phyloP scores from a whole-genome alignment of 1,140 invertebrate genomes.

The Drosophila bipectinata region DNA sequence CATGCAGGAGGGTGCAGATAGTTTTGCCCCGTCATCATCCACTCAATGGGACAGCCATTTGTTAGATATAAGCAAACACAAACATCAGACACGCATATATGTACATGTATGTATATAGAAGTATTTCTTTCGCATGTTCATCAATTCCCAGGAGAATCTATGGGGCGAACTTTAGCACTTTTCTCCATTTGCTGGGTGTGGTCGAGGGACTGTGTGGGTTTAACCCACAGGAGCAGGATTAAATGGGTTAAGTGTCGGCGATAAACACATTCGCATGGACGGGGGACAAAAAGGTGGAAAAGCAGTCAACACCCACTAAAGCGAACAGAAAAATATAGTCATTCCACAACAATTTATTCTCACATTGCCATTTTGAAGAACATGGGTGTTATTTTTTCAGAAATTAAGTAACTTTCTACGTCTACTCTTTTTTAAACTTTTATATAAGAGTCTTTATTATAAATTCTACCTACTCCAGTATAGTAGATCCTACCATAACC shows the following conservation, averaged over 20 bases:
- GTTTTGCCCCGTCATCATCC: slow-evolving; percentile 66
- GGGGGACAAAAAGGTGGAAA: not conserved
- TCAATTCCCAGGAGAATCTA: slow-evolving; percentile 45
- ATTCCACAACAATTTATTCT: slow-evolving; percentile 15
- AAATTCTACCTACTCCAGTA: too few relatives aligned
- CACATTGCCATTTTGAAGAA: not conserved
- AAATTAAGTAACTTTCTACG: too few relatives aligned
- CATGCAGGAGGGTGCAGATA: slow-evolving; percentile 5
- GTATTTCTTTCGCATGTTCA: slow-evolving; percentile 35
- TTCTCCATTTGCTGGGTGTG: slow-evolving; percentile 35
- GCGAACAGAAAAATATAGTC: slow-evolving; percentile 10
- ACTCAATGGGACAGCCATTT: slow-evolving; percentile 62
- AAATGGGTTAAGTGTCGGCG: slow-evolving; percentile 51
- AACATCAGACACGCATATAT: slow-evolving; percentile 14
- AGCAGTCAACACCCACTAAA: slow-evolving; percentile 41
- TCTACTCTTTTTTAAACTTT: too few relatives aligned
- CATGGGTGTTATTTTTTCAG: too few relatives aligned
- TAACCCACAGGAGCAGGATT: slow-evolving; percentile 18
- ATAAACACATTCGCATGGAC: slow-evolving; percentile 38
- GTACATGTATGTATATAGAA: not conserved
- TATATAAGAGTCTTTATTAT: too few relatives aligned
- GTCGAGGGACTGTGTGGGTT: slow-evolving; percentile 1
- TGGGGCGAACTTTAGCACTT: slow-evolving; percentile 21
- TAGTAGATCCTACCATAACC: too few relatives aligned
- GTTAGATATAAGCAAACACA: slow-evolving; percentile 41